Percentiles rank a stretch among this genome's conserved stretches.
Conservation (phyloP, 2,797 vertebrate species). For the Cossypha niveicapilla region DNA sequence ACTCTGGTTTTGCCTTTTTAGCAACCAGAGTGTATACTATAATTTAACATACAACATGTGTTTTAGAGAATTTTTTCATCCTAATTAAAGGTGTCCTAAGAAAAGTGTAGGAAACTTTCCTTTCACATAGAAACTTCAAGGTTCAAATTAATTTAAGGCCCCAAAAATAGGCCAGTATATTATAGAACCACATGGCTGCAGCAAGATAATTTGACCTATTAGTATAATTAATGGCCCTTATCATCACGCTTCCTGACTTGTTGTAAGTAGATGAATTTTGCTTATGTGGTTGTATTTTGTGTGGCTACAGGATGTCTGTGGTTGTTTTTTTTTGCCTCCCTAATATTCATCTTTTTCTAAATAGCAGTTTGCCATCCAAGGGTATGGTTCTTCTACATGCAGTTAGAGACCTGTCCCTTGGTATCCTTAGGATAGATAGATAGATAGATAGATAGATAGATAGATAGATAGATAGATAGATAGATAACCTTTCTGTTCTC, state of each 20-base stretch:
- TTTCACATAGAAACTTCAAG: background rate
- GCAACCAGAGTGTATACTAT: background rate
- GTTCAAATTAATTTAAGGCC: background rate
- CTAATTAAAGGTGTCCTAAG: background rate
- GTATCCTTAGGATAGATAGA: background rate
- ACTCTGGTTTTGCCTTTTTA: background rate
- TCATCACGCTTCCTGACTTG: background rate
- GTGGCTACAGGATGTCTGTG: background rate
- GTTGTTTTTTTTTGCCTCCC: background rate
- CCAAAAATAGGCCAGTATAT: background rate
- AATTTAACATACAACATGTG: background rate
- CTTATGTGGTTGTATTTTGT: background rate
- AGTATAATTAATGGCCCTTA: background rate
- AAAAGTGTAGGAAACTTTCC: background rate
- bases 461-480: background rate
- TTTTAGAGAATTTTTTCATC: background rate
- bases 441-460: background rate
- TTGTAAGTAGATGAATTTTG: background rate
- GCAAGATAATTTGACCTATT: background rate
- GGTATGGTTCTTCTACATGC: background rate
- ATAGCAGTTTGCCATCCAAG: background rate
- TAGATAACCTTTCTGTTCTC: background rate
- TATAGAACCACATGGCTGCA: background rate
- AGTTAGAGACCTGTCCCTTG: background rate
- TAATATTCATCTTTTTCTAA: background rate